Percentiles rank a stretch among this genome's conserved stretches.
phyloP scores from a whole-genome alignment of 2,888 invertebrate species.

The Drosophila barbarae region DNA sequence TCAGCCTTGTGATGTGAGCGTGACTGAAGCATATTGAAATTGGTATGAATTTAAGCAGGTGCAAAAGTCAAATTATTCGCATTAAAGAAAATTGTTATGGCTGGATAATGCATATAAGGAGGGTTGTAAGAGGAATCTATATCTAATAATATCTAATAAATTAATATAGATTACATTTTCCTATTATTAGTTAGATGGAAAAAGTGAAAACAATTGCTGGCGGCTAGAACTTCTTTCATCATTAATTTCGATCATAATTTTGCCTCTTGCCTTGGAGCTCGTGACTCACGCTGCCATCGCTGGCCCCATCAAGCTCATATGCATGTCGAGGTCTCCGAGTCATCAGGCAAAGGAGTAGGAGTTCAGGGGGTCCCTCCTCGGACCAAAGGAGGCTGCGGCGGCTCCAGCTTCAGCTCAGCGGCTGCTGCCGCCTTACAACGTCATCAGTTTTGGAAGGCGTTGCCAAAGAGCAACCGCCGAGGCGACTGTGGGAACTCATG shows the following conservation, averaged over 20 bases:
- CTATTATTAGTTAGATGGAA: no score
- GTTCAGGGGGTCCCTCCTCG: slow-evolving; percentile 14
- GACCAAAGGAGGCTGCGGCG: slow-evolving; percentile 37
- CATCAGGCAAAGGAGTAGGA: slow-evolving; percentile 37
- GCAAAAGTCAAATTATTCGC: slow-evolving; percentile 19
- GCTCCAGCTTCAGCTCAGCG: slow-evolving; percentile 32
- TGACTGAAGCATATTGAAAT: slow-evolving; percentile 22
- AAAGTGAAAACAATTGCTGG: not conserved
- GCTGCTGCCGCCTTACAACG: slow-evolving; percentile 61
- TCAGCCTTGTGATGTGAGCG: slow-evolving; percentile 28
- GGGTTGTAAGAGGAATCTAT: not conserved
- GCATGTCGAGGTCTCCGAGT: slow-evolving; percentile 44
- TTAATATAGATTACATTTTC: not conserved
- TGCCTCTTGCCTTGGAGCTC: not conserved
- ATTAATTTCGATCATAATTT: not conserved
- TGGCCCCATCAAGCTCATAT: slow-evolving; percentile 38
- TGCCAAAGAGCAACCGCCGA: slow-evolving; percentile 71
- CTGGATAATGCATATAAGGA: not conserved
- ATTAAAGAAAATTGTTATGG: slow-evolving; percentile 15
- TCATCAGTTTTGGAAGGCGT: slow-evolving; percentile 74
- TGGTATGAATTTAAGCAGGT: slow-evolving; percentile 17
- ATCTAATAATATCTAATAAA: not conserved
- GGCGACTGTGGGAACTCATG: slow-evolving; percentile 71
- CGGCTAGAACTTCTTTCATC: slow-evolving; percentile 1
- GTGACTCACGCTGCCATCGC: slow-evolving; percentile 27